These are phyloP conservation scores for Rhincodon typus DNA, from an alignment of 2,797 vertebrate genomes.

Conservation along the genomic window DNA sequence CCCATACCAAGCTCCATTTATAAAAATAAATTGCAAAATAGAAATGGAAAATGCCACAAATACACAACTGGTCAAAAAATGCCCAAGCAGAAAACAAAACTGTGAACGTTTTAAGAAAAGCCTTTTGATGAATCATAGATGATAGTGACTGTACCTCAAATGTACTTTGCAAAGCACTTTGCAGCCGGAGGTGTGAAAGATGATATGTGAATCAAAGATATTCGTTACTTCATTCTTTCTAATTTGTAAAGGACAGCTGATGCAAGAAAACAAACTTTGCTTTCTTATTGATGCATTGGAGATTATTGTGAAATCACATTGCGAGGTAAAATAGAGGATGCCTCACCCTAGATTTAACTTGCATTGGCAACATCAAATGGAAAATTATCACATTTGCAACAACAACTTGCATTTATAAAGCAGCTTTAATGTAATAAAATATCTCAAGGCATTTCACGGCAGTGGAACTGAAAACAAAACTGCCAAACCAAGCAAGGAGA, in stretches of 20 bases:
- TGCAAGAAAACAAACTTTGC: not conserved
- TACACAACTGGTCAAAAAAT: not conserved
- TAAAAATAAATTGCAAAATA: not conserved
- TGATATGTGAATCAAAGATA: not conserved
- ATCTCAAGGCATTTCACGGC: no score
- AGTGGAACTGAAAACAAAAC: not conserved
- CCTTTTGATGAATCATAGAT: not conserved
- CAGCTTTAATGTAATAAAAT: no score
- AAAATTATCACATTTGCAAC: not conserved
- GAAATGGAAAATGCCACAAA: not conserved
- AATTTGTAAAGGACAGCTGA: not conserved
- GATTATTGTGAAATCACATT: not conserved
- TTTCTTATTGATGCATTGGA: not conserved
- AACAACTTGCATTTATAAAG: not conserved
- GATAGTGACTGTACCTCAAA: not conserved
- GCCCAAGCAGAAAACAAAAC: not conserved
- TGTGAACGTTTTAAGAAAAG: not conserved
- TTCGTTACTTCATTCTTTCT: not conserved
- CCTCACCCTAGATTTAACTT: not conserved
- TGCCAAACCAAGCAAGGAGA: not conserved
- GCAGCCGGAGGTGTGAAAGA: not conserved
- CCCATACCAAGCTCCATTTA: not conserved
- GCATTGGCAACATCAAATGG: not conserved
- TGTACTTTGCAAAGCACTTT: not conserved
- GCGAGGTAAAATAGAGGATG: not conserved